Conservation (phyloP, 2,797 vertebrate genomes). For the Pipistrellus pygmaeus region DNA sequence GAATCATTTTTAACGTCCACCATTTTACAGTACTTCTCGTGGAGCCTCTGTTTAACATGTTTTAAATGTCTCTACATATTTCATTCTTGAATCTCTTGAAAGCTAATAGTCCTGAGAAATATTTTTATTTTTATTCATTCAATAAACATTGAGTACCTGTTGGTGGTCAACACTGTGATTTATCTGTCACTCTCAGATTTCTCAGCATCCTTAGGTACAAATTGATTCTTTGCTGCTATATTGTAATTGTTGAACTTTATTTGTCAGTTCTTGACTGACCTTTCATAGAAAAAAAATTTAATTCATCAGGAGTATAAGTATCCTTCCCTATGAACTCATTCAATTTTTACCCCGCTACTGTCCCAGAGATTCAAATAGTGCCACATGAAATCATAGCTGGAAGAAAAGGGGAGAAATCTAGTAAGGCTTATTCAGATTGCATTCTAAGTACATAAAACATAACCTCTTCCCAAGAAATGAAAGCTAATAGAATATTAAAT, state of each 20-base stretch:
- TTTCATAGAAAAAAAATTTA: not conserved
- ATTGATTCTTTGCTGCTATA: constrained; percentile 30
- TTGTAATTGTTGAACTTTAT: constrained; percentile 52
- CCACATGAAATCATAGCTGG: constrained; percentile 15
- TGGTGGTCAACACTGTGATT: not conserved
- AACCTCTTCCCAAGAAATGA: constrained; percentile 45
- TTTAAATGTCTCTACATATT: constrained; percentile 35
- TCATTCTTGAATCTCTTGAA: constrained; percentile 48
- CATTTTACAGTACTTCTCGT: not conserved
- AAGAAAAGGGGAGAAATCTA: not conserved
- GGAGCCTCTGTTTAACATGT: not conserved
- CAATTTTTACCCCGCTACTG: not conserved
- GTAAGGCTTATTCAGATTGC: constrained; percentile 48
- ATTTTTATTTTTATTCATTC: constrained; percentile 50
- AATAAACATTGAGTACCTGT: constrained; percentile 4
- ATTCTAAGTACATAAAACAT: constrained; percentile 32
- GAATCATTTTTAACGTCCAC: not conserved
- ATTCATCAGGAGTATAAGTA: constrained; percentile 12
- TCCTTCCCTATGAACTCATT: constrained; percentile 18
- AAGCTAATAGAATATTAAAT: constrained; percentile 64
- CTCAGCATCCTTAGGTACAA: constrained; percentile 47
- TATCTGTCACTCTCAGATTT: constrained; percentile 32
- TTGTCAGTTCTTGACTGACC: not conserved
- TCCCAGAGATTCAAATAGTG: not conserved
- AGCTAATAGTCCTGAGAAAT: constrained; percentile 47